phyloP scores from a whole-genome alignment of 2,113 vertebrate genomes.

The Pseudopipra pipra region DNA sequence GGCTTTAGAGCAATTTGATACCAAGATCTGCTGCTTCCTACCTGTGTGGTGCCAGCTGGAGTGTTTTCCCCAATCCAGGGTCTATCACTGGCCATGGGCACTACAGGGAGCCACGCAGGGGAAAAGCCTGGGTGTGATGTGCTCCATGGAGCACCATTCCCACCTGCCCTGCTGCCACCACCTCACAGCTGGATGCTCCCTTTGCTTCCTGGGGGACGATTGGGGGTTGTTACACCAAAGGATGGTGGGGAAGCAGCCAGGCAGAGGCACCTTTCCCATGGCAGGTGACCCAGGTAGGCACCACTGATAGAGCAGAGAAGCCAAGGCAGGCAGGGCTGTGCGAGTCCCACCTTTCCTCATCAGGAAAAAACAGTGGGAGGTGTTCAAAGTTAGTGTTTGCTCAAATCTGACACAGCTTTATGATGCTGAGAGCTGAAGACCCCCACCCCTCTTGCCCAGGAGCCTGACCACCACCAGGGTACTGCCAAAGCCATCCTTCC shows the following conservation, averaged over 20 bases:
- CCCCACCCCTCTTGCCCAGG: neutral
- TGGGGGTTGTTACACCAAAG: neutral
- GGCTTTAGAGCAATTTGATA: neutral
- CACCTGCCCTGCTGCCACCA: neutral
- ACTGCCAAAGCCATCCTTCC: neutral
- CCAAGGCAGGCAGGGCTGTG: neutral
- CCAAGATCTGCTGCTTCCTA: neutral
- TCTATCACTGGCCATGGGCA: neutral
- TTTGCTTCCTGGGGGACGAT: neutral
- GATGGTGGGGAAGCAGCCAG: neutral
- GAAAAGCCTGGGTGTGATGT: neutral
- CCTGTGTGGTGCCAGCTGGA: accelerated
- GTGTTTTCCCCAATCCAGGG: neutral
- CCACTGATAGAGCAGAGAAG: neutral
- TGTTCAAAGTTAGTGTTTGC: neutral
- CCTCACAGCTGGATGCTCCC: neutral
- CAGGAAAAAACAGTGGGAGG: neutral
- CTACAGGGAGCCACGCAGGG: accelerated
- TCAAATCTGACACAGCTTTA: neutral
- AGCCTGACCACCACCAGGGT: neutral
- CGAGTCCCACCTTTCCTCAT: neutral
- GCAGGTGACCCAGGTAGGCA: too few species aligned
- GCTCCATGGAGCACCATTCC: accelerated
- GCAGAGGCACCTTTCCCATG: neutral
- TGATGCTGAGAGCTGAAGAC: neutral